These are phyloP conservation scores for Speoplatyrhinus poulsoni DNA, from an alignment of 2,113 vertebrate genomes.

Conservation along the genomic window DNA sequence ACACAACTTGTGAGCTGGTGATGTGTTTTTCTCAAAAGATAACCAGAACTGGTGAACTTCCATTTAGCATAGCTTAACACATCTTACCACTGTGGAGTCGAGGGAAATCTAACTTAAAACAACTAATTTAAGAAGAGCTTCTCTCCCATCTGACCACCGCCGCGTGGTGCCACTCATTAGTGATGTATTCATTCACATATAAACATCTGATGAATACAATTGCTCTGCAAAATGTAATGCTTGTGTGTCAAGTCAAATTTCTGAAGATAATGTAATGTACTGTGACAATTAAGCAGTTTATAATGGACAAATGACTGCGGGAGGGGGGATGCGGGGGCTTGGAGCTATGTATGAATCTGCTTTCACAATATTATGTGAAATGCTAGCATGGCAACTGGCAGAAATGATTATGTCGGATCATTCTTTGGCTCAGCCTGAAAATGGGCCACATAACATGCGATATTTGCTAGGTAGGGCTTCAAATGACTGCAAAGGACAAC, in stretches of 20 bases:
- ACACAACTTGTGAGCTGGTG: slow-evolving; percentile 76
- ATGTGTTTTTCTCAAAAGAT: slow-evolving; percentile 67
- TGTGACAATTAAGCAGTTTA: slow-evolving; percentile 30
- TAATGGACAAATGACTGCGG: slow-evolving; percentile 27
- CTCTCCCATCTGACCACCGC: slow-evolving; percentile 27
- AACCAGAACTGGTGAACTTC: slow-evolving; percentile 55
- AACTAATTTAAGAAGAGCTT: slow-evolving; percentile 33
- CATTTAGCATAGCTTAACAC: slow-evolving; percentile 59
- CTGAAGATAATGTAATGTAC: slow-evolving; percentile 28
- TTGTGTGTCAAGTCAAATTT: slow-evolving; percentile 31
- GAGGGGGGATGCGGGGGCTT: slow-evolving; percentile 32
- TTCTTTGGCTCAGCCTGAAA: slow-evolving; percentile 73
- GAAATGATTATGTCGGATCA: slow-evolving; percentile 52
- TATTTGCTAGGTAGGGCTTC: slow-evolving; percentile 50
- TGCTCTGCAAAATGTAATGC: slow-evolving; percentile 14
- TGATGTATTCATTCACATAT: slow-evolving; percentile 20
- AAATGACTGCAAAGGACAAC: slow-evolving; percentile 35
- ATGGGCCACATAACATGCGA: slow-evolving; percentile 56
- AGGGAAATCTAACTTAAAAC: slow-evolving; percentile 29
- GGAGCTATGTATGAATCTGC: slow-evolving; percentile 53
- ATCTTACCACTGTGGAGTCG: slow-evolving; percentile 48
- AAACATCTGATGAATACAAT: slow-evolving; percentile 18
- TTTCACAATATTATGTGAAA: slow-evolving; percentile 30
- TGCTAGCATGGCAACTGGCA: slow-evolving; percentile 55
- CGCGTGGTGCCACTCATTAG: slow-evolving; percentile 34